Evolutionary conservation across 1,140 invertebrate genomes (phyloP).

Genomic region (Drosophila arizonae): DNA sequence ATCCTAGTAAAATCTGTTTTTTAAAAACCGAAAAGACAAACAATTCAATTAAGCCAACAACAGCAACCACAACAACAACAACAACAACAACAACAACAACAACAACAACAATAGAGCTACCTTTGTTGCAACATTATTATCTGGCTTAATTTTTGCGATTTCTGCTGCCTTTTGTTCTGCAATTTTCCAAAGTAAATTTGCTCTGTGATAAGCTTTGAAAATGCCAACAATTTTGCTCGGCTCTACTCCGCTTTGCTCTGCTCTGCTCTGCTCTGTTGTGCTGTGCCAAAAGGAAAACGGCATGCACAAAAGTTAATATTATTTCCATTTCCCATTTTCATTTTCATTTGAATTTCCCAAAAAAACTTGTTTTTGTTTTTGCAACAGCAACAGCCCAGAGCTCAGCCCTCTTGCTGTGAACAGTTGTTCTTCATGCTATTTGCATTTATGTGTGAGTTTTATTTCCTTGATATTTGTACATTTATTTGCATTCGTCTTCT

Average conservation of each 20-base stretch:
- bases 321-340: constrained; percentile 22
- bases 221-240: constrained; percentile 4
- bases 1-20: too few relatives aligned
- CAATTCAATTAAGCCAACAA: background rate
- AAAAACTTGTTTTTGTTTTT: constrained; percentile 12
- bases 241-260: background rate
- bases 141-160: constrained; percentile 1
- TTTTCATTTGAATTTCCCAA: constrained; percentile 27
- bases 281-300: background rate
- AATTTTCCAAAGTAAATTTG: constrained; percentile 11
- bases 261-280: background rate
- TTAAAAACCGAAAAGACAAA: background rate
- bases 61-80: too few relatives aligned
- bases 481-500: constrained; percentile 3
- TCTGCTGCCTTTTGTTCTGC: background rate
- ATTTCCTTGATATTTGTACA: constrained; percentile 19
- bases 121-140: background rate
- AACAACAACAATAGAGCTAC: background rate
- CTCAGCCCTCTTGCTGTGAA: background rate
- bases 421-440: constrained; percentile 7
- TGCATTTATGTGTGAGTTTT: constrained; percentile 18
- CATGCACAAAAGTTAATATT: constrained; percentile 22
- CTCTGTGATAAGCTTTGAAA: constrained; percentile 2
- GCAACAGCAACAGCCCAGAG: constrained; percentile 3
- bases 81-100: background rate